Conservation (phyloP, 2,888 invertebrate species). For the Ceratothoa steindachneri region DNA sequence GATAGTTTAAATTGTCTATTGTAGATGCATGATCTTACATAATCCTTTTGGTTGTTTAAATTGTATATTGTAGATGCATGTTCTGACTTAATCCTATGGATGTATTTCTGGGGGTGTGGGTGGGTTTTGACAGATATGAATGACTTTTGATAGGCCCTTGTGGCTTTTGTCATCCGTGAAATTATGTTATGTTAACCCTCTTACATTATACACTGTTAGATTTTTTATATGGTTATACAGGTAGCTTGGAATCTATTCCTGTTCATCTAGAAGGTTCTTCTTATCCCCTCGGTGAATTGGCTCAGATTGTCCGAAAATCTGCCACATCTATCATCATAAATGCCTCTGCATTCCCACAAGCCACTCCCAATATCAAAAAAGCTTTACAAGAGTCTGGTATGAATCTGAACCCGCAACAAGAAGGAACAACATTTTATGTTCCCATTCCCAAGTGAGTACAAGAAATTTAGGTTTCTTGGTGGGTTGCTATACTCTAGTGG, state of each 20-base stretch:
- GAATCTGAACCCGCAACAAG: constrained; percentile 90
- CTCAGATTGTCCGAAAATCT: constrained; percentile 75
- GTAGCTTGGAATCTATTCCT: constrained; percentile 65
- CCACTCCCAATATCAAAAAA: constrained; percentile 68
- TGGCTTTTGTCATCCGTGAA: no score
- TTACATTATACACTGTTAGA: no score
- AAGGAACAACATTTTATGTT: constrained; percentile 82
- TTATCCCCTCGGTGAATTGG: constrained; percentile 79
- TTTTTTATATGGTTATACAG: constrained; percentile 17
- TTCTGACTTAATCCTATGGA: no score
- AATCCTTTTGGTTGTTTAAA: no score
- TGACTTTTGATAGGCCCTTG: no score
- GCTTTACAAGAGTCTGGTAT: constrained; percentile 76
- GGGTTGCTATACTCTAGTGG: no score
- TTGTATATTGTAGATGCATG: no score
- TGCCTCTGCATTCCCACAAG: constrained; percentile 78
- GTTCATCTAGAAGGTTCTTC: constrained; percentile 74
- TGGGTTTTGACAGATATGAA: no score
- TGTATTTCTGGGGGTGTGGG: no score
- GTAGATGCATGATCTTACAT: no score
- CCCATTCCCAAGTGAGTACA: constrained; percentile 74
- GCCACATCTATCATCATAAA: constrained; percentile 81
- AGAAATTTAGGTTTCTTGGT: background rate
- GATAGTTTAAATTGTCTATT: no score
- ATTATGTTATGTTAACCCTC: no score